Evolutionary conservation across 2,888 invertebrate species (phyloP), one percentile per base, ranked within the genome.

Genomic region (Tridacna crocea): DNA sequence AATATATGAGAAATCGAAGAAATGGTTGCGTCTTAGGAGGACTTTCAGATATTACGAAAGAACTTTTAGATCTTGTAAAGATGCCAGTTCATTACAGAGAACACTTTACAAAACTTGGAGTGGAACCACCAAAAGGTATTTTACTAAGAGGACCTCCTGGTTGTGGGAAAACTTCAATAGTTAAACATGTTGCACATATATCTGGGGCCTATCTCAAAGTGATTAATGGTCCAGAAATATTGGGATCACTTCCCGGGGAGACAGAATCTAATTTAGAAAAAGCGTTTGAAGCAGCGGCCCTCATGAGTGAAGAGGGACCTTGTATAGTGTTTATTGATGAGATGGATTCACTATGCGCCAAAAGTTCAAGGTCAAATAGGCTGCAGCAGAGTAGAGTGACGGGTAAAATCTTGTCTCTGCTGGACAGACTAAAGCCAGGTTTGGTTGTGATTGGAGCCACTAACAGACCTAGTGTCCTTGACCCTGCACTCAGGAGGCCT

Each of bases 141-240:
- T 77, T 93, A 22, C 82, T 93, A 8, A 80, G 88, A 70, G 93
- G 93, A 4, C 93, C 93, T 19, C 91, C 93, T 58, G 93, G 93
- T 0, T 91, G 91, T 84, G 93, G 93, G 0, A 93, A 93, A 79
- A 91, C 93, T 0, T 90, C 98, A 97, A 92, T 98, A 95, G 76
- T 98, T 97, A 92, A 97, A 95, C 95, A 91, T 94, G 94, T 92
- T 92, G 92, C 91, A 93, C 93, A 87, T 92, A 94, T 90, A 55
- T 93, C 94, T 87, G 89, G 90, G n/a, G 95, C 95, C 79, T 95
- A 95, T 79, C 91, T 96, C 19, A 93, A 96, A 68, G 89, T 92
- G 19, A 90, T 96, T 4, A 94, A 94, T 73, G 94, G 95, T 0
- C 92, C 95, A 0, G 94, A 95, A 72, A 89, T 96, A 0, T 88